Conservation (phyloP, 2,888 invertebrate genomes). For the Venustoraphidia nigricollis region DNA sequence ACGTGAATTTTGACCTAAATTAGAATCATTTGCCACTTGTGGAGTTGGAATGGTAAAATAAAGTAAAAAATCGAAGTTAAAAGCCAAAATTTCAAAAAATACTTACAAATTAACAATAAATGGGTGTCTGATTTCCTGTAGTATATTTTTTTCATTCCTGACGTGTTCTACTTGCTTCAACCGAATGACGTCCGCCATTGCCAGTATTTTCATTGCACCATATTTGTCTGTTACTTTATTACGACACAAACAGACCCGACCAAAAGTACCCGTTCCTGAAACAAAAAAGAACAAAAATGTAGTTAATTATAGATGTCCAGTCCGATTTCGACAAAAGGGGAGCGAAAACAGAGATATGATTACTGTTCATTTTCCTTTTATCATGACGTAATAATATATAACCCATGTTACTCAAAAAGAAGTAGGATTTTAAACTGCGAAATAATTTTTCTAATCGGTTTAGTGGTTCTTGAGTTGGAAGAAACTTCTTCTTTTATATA, state of each 20-base stretch:
- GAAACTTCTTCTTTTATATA: no score
- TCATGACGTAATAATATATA: no score
- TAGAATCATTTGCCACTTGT: no score
- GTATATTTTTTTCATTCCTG: slow-evolving; percentile 89
- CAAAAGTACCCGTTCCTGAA: slow-evolving; percentile 90
- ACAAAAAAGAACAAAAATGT: slow-evolving; percentile 9
- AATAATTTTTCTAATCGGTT: no score
- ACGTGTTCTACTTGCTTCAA: slow-evolving; percentile 95
- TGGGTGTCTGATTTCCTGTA: slow-evolving; percentile 83
- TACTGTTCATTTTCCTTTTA: no score
- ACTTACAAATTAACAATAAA: slow-evolving; percentile 91
- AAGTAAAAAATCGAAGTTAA: no score
- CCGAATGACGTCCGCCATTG: slow-evolving; percentile 84
- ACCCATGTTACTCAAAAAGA: no score
- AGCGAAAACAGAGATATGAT: no score
- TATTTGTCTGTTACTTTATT: slow-evolving; percentile 69
- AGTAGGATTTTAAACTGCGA: no score
- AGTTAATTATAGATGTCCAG: slow-evolving; percentile 4
- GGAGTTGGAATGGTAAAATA: no score
- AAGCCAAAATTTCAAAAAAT: slow-evolving; percentile 14
- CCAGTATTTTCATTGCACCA: slow-evolving; percentile 87
- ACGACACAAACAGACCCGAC: slow-evolving; percentile 79
- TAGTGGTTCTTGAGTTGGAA: background rate
- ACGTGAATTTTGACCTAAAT: no score
- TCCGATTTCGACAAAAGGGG: background rate